Evolutionary conservation across 2,113 vertebrate genomes (phyloP).

Genomic region (Etia nguti): DNA sequence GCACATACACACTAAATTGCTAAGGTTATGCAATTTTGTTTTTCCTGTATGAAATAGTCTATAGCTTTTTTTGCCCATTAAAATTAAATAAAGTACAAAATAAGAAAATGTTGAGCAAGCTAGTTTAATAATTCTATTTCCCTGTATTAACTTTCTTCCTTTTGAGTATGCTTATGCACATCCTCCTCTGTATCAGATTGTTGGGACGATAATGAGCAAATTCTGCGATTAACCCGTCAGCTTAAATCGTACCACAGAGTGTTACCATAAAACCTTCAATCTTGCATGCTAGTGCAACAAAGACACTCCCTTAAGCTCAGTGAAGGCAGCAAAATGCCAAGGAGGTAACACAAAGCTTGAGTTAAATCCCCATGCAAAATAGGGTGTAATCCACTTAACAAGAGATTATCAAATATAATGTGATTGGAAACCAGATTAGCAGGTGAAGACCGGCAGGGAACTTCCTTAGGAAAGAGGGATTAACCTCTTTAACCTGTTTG

Average conservation of each 20-base stretch:
- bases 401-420: conserved; percentile 44
- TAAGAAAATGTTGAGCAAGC: neutral
- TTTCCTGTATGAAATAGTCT: neutral
- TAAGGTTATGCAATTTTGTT: neutral
- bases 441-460: conserved; percentile 6
- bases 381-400: neutral
- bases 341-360: conserved; percentile 12
- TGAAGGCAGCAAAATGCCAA: neutral
- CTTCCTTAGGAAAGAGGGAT: conserved; percentile 37
- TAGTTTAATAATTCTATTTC: neutral
- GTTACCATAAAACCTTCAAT: neutral
- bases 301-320: neutral
- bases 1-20: neutral
- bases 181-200: neutral
- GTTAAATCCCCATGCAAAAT: neutral
- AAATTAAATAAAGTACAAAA: neutral
- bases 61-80: neutral
- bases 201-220: neutral
- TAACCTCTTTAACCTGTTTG: conserved; percentile 39
- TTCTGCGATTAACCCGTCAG: neutral
- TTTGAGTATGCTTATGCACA: neutral
- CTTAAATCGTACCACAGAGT: neutral
- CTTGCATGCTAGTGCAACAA: neutral
- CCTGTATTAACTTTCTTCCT: neutral
- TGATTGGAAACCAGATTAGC: conserved; percentile 52